Conservation (phyloP, 2,797 vertebrate genomes). For the Picus viridis region DNA sequence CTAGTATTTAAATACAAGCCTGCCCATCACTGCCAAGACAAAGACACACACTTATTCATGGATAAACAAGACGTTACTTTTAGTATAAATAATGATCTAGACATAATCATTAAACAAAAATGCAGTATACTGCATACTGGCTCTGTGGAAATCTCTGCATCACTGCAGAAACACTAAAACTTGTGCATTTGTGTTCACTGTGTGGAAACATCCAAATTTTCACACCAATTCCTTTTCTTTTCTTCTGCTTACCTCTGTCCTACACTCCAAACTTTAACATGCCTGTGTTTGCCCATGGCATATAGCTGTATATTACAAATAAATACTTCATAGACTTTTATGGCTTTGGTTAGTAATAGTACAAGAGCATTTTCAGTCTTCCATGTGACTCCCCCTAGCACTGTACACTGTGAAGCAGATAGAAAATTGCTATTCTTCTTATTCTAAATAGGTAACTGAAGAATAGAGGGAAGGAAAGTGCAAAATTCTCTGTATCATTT, state of each 20-base stretch:
- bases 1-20: neutral
- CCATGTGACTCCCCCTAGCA: neutral
- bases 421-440: neutral
- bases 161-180: neutral
- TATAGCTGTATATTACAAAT: neutral
- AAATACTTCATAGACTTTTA: neutral
- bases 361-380: neutral
- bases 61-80: neutral
- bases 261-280: neutral
- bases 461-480: neutral
- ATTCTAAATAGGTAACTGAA: neutral
- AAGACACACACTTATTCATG: neutral
- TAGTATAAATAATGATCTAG: neutral
- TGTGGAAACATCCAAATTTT: neutral
- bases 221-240: neutral
- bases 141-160: neutral
- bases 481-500: neutral
- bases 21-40: neutral
- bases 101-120: neutral
- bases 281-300: neutral
- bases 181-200: neutral
- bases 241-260: neutral
- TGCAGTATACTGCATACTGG: neutral
- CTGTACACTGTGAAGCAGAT: accelerated
- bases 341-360: neutral